These are phyloP conservation scores for Periphyllus acericola DNA, from an alignment of 2,888 invertebrate genomes.

Conservation along the genomic window DNA sequence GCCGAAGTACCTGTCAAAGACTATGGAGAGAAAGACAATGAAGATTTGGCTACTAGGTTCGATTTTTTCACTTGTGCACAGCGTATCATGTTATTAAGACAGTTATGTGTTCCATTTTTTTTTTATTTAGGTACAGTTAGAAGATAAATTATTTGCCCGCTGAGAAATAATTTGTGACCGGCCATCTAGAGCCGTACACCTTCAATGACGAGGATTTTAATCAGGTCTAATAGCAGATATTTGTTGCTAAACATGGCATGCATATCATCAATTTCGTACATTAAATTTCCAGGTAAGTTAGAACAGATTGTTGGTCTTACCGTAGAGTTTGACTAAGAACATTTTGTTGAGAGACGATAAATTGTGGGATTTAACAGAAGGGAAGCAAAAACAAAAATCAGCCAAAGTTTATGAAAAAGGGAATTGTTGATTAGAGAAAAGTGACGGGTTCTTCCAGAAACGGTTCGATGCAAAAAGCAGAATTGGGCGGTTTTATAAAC, in stretches of 20 bases:
- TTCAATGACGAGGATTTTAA: conserved; percentile 70
- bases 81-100: background rate
- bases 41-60: conserved; percentile 80
- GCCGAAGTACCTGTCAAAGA: conserved; percentile 93
- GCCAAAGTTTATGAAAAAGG: too few species aligned
- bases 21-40: conserved; percentile 92
- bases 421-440: too few species aligned
- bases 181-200: conserved; percentile 74
- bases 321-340: conserved; percentile 76
- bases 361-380: too few species aligned
- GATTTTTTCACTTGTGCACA: conserved; percentile 66
- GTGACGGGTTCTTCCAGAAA: too few species aligned
- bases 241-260: conserved; percentile 65
- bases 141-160: conserved; percentile 84
- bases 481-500: too few species aligned
- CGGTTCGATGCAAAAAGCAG: too few species aligned
- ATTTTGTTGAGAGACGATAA: conserved; percentile 70
- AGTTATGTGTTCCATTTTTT: background rate
- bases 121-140: conserved; percentile 67
- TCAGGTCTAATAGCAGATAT: conserved; percentile 71
- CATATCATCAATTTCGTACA: conserved; percentile 76
- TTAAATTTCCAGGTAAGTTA: conserved; percentile 88
- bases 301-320: conserved; percentile 84
- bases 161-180: conserved; percentile 79
- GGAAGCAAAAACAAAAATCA: too few species aligned